phyloP scores from a whole-genome alignment of 2,888 invertebrate genomes.

The Chloromyia formosa region DNA sequence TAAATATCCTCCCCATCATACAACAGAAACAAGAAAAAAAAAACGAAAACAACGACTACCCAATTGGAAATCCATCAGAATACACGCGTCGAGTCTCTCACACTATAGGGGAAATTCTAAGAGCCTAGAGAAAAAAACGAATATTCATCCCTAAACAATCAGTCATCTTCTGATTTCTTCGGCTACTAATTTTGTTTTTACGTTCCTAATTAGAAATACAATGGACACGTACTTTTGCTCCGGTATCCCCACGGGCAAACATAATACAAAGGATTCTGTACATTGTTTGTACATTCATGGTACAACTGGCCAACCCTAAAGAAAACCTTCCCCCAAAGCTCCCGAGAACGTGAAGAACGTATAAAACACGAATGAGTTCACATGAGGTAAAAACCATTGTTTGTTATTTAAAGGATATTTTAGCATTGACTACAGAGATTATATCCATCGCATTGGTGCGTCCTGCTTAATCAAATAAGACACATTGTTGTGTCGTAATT shows the following conservation, averaged over 20 bases:
- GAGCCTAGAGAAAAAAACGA: slow-evolving; percentile 31
- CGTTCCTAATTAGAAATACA: slow-evolving; percentile 44
- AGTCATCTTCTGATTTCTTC: slow-evolving; percentile 41
- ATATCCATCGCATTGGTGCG: slow-evolving; percentile 10
- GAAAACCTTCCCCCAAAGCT: not conserved
- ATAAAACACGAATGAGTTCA: not conserved
- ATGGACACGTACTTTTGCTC: slow-evolving; percentile 26
- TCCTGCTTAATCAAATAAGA: slow-evolving; percentile 17
- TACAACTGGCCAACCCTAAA: no score
- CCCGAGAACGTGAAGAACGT: not conserved
- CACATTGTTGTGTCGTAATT: slow-evolving; percentile 16
- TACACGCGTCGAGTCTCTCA: not conserved
- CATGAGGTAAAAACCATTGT: slow-evolving; percentile 36
- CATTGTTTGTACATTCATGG: no score
- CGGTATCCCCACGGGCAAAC: not conserved
- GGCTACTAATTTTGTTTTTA: slow-evolving; percentile 45
- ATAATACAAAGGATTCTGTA: no score
- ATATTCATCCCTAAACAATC: slow-evolving; percentile 44
- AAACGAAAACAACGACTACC: not conserved
- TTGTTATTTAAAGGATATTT: slow-evolving; percentile 39
- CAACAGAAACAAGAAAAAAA: no score
- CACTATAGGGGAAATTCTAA: not conserved
- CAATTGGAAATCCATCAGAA: slow-evolving; percentile 16
- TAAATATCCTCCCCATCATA: no score
- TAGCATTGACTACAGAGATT: slow-evolving; percentile 31